phyloP scores from a whole-genome alignment of 1,140 invertebrate genomes.

The Maniola jurtina region DNA sequence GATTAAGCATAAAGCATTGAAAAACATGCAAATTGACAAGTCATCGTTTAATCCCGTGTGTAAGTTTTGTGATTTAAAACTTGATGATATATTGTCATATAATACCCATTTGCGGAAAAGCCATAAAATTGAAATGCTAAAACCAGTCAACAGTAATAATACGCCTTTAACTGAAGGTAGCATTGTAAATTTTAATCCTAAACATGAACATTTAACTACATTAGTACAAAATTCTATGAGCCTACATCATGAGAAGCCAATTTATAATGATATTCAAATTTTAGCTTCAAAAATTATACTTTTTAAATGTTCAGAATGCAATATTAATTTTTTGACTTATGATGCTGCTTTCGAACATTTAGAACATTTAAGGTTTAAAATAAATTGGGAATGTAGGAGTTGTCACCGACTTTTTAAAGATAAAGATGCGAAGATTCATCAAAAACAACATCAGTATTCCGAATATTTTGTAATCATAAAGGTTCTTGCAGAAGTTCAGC shows the following conservation, averaged over 20 bases:
- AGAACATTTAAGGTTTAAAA: conserved; percentile 43
- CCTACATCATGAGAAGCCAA: not conserved
- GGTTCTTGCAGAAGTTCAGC: conserved; percentile 27
- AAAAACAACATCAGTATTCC: conserved; percentile 47
- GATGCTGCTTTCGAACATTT: conserved; percentile 44
- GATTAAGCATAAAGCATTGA: conserved; percentile 37
- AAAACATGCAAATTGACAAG: conserved; percentile 20
- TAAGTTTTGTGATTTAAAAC: conserved; percentile 37
- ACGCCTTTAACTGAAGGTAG: not conserved
- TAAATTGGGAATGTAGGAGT: conserved; percentile 51
- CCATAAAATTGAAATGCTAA: conserved; percentile 30
- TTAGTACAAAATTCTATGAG: not conserved
- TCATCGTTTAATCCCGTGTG: conserved; percentile 42
- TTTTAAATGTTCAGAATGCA: conserved; percentile 53
- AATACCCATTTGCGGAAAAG: conserved; percentile 45
- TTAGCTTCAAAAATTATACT: conserved; percentile 36
- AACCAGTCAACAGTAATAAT: not conserved
- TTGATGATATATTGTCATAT: conserved; percentile 27
- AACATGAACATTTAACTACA: not conserved
- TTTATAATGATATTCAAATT: conserved; percentile 24
- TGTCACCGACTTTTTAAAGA: conserved; percentile 52
- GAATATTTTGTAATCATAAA: conserved; percentile 40
- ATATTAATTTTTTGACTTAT: conserved; percentile 49
- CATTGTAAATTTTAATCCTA: not conserved
- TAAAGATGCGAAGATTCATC: conserved; percentile 43